phyloP scores from a whole-genome alignment of 2,888 invertebrate genomes.

The Torymus auratus region DNA sequence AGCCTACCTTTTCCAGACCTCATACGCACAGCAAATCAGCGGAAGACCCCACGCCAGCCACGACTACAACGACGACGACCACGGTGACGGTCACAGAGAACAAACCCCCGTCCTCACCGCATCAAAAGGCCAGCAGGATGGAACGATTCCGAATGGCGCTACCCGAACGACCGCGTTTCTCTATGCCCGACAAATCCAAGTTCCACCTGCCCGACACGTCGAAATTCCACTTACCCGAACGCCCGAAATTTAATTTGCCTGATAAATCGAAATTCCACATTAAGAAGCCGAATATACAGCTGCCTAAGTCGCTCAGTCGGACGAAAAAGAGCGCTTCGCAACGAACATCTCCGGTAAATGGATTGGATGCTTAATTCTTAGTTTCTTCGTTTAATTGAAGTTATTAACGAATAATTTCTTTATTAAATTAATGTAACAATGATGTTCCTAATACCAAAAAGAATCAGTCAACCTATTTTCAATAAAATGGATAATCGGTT shows the following conservation, averaged over 20 bases:
- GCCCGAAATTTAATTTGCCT: conserved; percentile 65
- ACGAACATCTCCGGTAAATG: conserved; percentile 29
- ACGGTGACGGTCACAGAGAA: not conserved
- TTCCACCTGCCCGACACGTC: conserved; percentile 80
- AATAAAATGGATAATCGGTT: too few relatives aligned
- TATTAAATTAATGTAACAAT: too few relatives aligned
- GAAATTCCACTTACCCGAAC: conserved; percentile 75
- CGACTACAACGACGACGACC: conserved; percentile 59
- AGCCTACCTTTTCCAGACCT: conserved; percentile 78
- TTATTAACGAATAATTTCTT: too few relatives aligned
- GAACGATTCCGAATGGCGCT: conserved; percentile 80
- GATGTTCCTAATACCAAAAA: too few relatives aligned
- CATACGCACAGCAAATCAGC: conserved; percentile 49
- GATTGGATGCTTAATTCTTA: not conserved
- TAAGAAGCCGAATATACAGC: conserved; percentile 79
- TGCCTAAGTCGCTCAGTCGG: conserved; percentile 69
- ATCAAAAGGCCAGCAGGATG: conserved; percentile 74
- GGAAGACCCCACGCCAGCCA: conserved; percentile 59
- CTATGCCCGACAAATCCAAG: conserved; percentile 71
- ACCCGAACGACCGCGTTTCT: conserved; percentile 79
- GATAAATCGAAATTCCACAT: conserved; percentile 77
- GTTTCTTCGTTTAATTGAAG: too few relatives aligned
- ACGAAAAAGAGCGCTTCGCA: conserved; percentile 20
- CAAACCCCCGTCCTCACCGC: conserved; percentile 46
- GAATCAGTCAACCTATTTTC: too few relatives aligned